Evolutionary conservation across 2,888 invertebrate species (phyloP).

Genomic region (Platycheirus albimanus): DNA sequence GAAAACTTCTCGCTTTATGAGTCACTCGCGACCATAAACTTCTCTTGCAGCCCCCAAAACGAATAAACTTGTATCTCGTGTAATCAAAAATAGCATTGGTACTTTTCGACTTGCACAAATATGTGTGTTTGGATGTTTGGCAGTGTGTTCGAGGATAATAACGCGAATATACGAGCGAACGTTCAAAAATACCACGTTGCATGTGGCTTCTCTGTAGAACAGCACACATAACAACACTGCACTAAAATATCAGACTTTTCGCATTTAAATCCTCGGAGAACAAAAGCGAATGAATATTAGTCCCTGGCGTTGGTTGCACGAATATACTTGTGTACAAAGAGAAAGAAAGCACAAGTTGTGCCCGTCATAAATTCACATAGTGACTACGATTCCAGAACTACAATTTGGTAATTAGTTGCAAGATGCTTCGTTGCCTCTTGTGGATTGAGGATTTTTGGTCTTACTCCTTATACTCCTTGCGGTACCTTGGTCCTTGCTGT

Average conservation of each 20-base stretch:
- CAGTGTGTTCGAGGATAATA: constrained; percentile 59
- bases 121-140: constrained; percentile 15
- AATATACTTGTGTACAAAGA: constrained; percentile 13
- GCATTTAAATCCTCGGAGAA: constrained; percentile 68
- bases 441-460: constrained; percentile 10
- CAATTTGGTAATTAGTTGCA: constrained; percentile 71
- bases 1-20: constrained; percentile 72
- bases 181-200: constrained; percentile 54
- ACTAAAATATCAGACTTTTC: constrained; percentile 69
- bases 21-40: constrained; percentile 74
- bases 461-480: constrained; percentile 23
- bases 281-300: constrained; percentile 70
- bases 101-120: constrained; percentile 50
- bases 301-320: constrained; percentile 45
- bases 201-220: constrained; percentile 1
- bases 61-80: constrained; percentile 74
- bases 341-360: constrained; percentile 21
- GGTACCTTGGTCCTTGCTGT: too few relatives aligned
- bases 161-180: constrained; percentile 64
- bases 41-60: constrained; percentile 71
- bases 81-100: constrained; percentile 73
- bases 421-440: constrained; percentile 49
- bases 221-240: constrained; percentile 42
- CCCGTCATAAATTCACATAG: constrained; percentile 57
- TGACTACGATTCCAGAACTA: constrained; percentile 45